Evolutionary conservation across 2,888 invertebrate genomes (phyloP), one percentile per base, ranked within the genome.

Genomic region (Euproctis similis): DNA sequence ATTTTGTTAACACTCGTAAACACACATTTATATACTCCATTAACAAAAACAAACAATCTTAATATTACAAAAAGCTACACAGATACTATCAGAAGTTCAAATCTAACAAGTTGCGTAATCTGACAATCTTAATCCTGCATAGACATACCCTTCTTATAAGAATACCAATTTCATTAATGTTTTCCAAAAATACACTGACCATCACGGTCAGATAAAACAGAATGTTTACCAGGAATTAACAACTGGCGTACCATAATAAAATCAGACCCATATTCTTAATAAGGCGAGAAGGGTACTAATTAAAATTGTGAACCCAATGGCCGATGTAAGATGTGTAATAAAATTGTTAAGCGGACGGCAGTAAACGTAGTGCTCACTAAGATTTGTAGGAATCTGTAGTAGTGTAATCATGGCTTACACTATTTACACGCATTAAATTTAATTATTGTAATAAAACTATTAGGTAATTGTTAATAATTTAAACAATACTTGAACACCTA

Each of bases 291-390:
- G 66, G 61, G 60, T 59, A 53, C 71, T 72, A 72, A 72, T 72
- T 71, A 72, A 72, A 72, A 68, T 64, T 69, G 66, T 56, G 57
- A 59, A 62, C 53, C 55, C 61, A 66, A 69, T 61, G 63, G 63
- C 68, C 63, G 61, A 48, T 42, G 49, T 49, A 48, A 54, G 59
- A 54, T 51, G 50, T 42, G 65, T 57, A 67, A 63, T 72, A 72
- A 72, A 72, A 48, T 62, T 70, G 64, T 67, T 62, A 58, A 53
- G 53, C 34, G 37, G 39, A 47, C 45, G 53, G 55, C 56, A 53
- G 55, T 69, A 66, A 66, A 69, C 58, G 38, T 49, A 47, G 53
- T 57, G 34, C 59, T 53, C 48, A 12, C 23, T 8, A 12, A 23
- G 12, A n/a, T n/a, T n/a, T n/a, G n/a, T n/a, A n/a, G n/a, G n/a